phyloP scores from a whole-genome alignment of 53 echinoderm and acorn worm genomes.

The Holothuria scabra region DNA sequence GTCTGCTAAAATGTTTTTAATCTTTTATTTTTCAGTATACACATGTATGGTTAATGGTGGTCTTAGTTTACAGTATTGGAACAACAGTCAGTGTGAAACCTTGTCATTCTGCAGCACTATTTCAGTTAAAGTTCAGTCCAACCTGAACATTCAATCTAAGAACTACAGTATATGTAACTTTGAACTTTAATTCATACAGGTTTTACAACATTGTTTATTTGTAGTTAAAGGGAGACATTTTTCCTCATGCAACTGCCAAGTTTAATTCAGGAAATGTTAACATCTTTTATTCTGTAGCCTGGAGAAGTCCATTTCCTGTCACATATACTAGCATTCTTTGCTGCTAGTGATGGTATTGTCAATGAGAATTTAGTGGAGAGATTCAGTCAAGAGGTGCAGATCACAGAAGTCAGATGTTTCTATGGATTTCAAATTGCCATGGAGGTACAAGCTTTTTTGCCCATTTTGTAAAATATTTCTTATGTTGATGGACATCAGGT shows the following conservation, averaged over 20 bases:
- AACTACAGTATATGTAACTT: too few species aligned
- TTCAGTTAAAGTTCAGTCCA: too few species aligned
- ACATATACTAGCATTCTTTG: slow-evolving; percentile 94
- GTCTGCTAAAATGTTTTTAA: too few species aligned
- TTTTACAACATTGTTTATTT: too few species aligned
- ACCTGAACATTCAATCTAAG: too few species aligned
- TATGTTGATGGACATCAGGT: not conserved
- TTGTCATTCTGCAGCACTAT: too few species aligned
- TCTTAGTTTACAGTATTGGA: too few species aligned
- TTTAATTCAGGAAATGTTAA: too few species aligned
- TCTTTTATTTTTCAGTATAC: too few species aligned
- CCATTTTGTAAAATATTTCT: not conserved
- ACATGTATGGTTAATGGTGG: too few species aligned
- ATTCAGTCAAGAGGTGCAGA: slow-evolving; percentile 91
- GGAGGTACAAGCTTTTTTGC: slow-evolving; percentile 70
- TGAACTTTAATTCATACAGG: too few species aligned
- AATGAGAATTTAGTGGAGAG: slow-evolving; percentile 95
- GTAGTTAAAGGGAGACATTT: not conserved
- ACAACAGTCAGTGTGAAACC: too few species aligned
- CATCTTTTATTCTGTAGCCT: slow-evolving; percentile 46
- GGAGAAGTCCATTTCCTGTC: slow-evolving; percentile 84
- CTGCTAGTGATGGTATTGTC: slow-evolving; percentile 99
- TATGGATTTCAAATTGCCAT: slow-evolving; percentile 98
- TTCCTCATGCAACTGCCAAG: not conserved
- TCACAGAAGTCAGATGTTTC: slow-evolving; percentile 87